Evolutionary conservation across 2,888 invertebrate genomes (phyloP).

Genomic region (Chrysolina americana): DNA sequence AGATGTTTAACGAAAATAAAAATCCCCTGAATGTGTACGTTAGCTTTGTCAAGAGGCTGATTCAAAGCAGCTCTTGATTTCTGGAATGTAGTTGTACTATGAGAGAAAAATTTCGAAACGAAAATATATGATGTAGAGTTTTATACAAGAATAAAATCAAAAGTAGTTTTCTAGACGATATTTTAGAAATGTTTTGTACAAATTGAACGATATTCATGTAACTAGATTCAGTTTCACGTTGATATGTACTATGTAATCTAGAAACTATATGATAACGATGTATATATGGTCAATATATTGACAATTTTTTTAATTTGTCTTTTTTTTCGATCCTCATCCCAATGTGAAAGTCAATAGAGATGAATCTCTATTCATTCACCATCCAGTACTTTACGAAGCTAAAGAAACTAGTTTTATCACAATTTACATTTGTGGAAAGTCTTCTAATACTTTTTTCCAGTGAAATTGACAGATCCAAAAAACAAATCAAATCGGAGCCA

Average conservation of each 20-base stretch:
- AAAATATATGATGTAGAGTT: conserved; percentile 65
- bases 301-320: conserved; percentile 55
- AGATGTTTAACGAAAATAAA: conserved; percentile 8
- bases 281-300: conserved; percentile 68
- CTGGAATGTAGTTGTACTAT: conserved; percentile 16
- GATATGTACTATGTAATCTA: conserved; percentile 68
- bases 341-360: no score
- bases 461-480: no score
- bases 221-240: conserved; percentile 66
- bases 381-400: no score
- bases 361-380: no score
- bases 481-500: no score
- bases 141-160: conserved; percentile 69
- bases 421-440: no score
- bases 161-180: conserved; percentile 70
- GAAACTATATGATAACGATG: conserved; percentile 62
- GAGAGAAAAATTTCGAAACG: conserved; percentile 38
- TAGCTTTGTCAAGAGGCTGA: conserved; percentile 4
- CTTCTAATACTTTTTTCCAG: no score
- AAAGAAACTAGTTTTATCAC: no score
- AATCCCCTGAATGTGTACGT: conserved; percentile 6
- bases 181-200: conserved; percentile 70
- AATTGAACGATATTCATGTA: conserved; percentile 61
- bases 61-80: neutral
- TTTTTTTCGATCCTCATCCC: conserved; percentile 13